Evolutionary conservation across 2,113 vertebrate species (phyloP), one percentile per base, ranked within the genome.

Genomic region (Tragulus kanchil): DNA sequence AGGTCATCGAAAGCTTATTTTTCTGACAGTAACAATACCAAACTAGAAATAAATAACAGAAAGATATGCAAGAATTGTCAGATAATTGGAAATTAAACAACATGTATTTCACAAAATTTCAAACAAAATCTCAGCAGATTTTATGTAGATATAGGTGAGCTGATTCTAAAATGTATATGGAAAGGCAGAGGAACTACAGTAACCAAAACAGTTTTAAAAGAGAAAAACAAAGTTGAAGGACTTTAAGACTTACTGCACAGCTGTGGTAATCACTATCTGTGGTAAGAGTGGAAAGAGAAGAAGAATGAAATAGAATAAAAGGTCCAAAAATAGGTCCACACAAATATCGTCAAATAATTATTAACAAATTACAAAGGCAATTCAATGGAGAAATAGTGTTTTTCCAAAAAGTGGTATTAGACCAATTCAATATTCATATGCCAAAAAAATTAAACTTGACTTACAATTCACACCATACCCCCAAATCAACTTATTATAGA

Each of bases 321-420:
- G 42, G 23, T 42, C 8, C 58, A 75, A 59, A 92, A 82, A 77
- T 54, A 77, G 75, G 56, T 28, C 7, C 8, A 88, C 36, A 77
- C 31, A 58, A 87, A 90, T 64, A 94, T 0, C 83, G 21, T 7
- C 62, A 56, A 59, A 42, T 95, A 89, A 92, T 54, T 78, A 54
- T 62, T 84, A 59, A 69, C 45, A 89, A 52, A 13, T 31, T 69
- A 6, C 42, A 71, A 85, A 93, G 10, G 12, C 26, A 89, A 89
- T 67, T 78, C 15, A 89, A 48, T 54, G 5, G 19, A 69, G 13
- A 89, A 65, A 93, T 61, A 21, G 17, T 62, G 6, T 54, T 5
- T 85, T 61, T 89, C 52, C 52, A 62, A 95, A 56, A 87, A 93
- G 82, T 75, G 21, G 9, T 93, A 89, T 77, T 92, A 85, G 42